phyloP scores from a whole-genome alignment of 2,113 vertebrate genomes.

The Zosterops lateralis region DNA sequence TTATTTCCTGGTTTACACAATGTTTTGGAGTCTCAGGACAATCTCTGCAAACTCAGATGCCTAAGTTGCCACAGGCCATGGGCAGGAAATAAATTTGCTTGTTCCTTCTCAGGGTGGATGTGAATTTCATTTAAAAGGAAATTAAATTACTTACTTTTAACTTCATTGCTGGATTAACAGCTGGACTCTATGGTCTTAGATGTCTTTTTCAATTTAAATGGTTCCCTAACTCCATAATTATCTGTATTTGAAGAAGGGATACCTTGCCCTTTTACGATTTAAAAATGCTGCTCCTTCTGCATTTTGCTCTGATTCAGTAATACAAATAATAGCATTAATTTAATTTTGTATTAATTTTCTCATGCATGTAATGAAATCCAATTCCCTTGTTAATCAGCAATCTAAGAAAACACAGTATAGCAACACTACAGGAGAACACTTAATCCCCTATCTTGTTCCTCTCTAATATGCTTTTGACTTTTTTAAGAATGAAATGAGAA shows the following conservation, averaged over 20 bases:
- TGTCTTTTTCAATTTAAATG: neutral
- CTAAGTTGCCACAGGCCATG: neutral
- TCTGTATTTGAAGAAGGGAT: neutral
- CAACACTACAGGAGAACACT: neutral
- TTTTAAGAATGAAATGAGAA: neutral
- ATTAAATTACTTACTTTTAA: neutral
- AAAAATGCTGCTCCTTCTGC: neutral
- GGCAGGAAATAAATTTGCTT: neutral
- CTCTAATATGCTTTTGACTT: neutral
- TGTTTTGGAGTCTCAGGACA: neutral
- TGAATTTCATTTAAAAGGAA: conserved; percentile 23
- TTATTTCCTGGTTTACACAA: neutral
- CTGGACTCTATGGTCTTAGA: neutral
- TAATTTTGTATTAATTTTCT: neutral
- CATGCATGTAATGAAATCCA: neutral
- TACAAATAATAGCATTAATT: neutral
- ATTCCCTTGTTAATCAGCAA: neutral
- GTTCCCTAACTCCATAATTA: neutral
- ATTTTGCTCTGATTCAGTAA: neutral
- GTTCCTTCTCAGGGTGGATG: neutral
- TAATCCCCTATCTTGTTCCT: neutral
- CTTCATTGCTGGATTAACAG: neutral
- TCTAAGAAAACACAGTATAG: neutral
- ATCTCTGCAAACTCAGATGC: neutral
- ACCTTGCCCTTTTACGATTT: neutral